Conservation (phyloP, 2,888 invertebrate genomes). For the Papilio elwesi region DNA sequence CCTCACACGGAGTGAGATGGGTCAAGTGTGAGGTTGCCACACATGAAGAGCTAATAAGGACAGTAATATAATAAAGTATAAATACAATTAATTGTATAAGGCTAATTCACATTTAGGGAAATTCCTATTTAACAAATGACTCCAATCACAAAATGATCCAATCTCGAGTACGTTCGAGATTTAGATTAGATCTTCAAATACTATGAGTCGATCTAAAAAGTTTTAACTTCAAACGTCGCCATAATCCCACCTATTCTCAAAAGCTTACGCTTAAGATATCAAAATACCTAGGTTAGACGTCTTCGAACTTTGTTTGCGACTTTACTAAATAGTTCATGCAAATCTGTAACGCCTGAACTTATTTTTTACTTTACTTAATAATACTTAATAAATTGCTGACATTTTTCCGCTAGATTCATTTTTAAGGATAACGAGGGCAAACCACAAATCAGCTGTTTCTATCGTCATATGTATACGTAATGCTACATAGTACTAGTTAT, state of each 20-base stretch:
- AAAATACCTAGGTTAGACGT: background rate
- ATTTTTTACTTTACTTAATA: background rate
- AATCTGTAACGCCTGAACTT: background rate
- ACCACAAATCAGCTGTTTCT: no score
- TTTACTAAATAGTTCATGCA: background rate
- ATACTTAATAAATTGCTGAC: no score
- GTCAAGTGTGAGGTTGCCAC: slow-evolving; percentile 35
- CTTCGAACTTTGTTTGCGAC: slow-evolving; percentile 7
- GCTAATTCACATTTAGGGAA: no score
- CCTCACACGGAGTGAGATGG: slow-evolving; percentile 39
- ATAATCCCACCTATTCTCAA: slow-evolving; percentile 1
- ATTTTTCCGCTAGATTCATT: background rate
- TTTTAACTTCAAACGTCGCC: slow-evolving; percentile 8
- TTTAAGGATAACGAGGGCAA: no score
- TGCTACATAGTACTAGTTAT: no score
- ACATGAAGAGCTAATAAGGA: background rate
- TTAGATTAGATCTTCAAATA: background rate
- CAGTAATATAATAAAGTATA: background rate
- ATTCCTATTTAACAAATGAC: no score
- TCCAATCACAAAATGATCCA: no score
- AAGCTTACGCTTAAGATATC: slow-evolving; percentile 5
- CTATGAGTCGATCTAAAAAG: background rate
- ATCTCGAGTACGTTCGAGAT: no score
- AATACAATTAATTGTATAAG: no score
- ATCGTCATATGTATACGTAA: no score